Evolutionary conservation across 2,797 vertebrate species (phyloP), one percentile per base, ranked within the genome.

Genomic region (Denticeps clupeoides): DNA sequence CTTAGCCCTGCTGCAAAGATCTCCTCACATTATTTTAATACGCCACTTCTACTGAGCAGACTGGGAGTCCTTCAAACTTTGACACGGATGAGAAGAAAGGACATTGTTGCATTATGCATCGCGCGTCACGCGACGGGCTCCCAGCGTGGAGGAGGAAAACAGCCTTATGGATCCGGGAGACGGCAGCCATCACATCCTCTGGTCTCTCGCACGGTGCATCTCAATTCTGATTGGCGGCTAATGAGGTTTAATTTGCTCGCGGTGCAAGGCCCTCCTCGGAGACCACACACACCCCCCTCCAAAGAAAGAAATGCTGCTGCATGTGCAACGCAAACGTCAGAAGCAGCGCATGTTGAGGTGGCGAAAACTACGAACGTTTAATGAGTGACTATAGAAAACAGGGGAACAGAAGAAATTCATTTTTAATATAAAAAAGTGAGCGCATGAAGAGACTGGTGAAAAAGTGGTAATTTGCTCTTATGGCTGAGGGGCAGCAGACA

Each of bases 1-100:
- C 84, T 86, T 83, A 84, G 75, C 78, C 78, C 78, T 84, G 80
- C 85, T n/a, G n/a, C 85, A 87, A 89, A 88, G 82, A 88, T 86
- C 75, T 67, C 70, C 82, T 88, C 82, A 77, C 83, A 88, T 87
- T 86, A 89, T 87, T 89, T 88, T 89, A 87, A 90, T 87, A 86
- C 82, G 77, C 76, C 73, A 76, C 83, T 83, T 84, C 81, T 81
- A 82, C 84, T 88, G 80, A 83, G 86, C 87, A 89, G 87, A 86
- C 82, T 74, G 72, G 85, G 88, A 82, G 83, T 82, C 84, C 84
- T 84, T 82, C 83, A 86, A 88, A 87, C 84, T 87, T 74, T 62
- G 78, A 82, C 87, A 82, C 68, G 70, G 78, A 85, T 74, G 78
- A 79, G 77, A 80, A 77, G 77, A 79, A 63, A 61, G 68, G 51